phyloP scores from a whole-genome alignment of 2,797 vertebrate genomes.

The Echeneis naucrates region DNA sequence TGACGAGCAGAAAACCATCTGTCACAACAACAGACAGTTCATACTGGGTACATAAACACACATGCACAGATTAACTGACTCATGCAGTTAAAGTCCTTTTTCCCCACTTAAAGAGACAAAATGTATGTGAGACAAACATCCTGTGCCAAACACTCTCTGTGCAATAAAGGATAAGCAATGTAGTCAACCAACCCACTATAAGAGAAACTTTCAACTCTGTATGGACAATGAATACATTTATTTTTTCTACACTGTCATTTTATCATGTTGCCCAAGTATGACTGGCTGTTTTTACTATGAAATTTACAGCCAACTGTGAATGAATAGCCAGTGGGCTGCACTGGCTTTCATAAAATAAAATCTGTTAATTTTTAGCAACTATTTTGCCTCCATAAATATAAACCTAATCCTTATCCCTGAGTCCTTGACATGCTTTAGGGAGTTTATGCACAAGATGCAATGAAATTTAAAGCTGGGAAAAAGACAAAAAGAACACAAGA shows the following conservation, averaged over 20 bases:
- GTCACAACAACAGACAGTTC: constrained; percentile 46
- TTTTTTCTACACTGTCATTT: background rate
- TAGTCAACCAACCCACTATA: background rate
- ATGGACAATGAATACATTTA: background rate
- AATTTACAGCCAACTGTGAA: background rate
- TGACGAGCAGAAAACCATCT: constrained; percentile 63
- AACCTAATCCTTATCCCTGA: background rate
- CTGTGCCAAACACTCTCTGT: constrained; percentile 8
- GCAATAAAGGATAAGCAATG: constrained; percentile 9
- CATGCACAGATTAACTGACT: constrained; percentile 21
- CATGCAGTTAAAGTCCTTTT: constrained; percentile 43
- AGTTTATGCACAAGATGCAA: background rate
- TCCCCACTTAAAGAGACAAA: constrained; percentile 45
- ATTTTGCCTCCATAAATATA: background rate
- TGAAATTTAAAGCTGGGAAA: background rate
- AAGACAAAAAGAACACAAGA: background rate
- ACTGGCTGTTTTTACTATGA: background rate
- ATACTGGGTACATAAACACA: constrained; percentile 9
- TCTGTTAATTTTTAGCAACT: background rate
- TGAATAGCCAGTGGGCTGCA: background rate
- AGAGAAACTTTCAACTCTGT: background rate
- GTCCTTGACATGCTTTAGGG: background rate
- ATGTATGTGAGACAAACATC: constrained; percentile 45
- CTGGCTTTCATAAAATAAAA: background rate
- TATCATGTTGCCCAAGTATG: background rate